phyloP scores from a whole-genome alignment of 2,113 vertebrate genomes.

The Lanius collurio region DNA sequence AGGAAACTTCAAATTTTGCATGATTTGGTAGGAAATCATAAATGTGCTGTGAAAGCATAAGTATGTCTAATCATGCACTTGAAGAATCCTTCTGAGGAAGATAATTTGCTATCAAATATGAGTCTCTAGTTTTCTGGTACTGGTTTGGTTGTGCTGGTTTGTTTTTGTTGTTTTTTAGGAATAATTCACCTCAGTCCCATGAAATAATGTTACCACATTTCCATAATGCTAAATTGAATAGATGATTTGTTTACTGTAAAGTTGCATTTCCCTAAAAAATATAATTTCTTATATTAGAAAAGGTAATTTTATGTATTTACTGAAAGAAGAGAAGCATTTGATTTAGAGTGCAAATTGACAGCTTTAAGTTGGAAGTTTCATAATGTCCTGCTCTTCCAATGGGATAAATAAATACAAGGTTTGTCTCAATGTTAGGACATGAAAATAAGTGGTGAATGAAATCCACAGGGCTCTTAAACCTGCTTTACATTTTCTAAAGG shows the following conservation, averaged over 20 bases:
- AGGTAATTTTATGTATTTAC: neutral
- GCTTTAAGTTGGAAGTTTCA: neutral
- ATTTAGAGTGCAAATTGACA: neutral
- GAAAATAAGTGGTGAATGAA: neutral
- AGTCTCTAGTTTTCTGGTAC: neutral
- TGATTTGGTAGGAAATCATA: neutral
- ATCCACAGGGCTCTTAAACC: neutral
- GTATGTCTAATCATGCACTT: neutral
- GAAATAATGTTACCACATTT: neutral
- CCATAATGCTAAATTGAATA: neutral
- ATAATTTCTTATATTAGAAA: neutral
- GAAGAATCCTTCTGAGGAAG: neutral
- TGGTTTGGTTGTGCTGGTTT: neutral
- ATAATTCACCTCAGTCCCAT: neutral
- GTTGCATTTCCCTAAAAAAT: neutral
- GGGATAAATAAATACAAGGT: neutral
- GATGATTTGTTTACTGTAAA: neutral
- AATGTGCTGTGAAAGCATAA: neutral
- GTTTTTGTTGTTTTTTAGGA: neutral
- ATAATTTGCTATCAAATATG: neutral
- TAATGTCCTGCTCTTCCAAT: neutral
- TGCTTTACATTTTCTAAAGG: neutral
- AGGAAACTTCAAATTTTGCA: neutral
- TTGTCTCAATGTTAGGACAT: fast-evolving
- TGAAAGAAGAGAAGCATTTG: neutral